These are phyloP conservation scores for Elephas maximus DNA, from an alignment of 2,113 vertebrate species.

Conservation along the genomic window DNA sequence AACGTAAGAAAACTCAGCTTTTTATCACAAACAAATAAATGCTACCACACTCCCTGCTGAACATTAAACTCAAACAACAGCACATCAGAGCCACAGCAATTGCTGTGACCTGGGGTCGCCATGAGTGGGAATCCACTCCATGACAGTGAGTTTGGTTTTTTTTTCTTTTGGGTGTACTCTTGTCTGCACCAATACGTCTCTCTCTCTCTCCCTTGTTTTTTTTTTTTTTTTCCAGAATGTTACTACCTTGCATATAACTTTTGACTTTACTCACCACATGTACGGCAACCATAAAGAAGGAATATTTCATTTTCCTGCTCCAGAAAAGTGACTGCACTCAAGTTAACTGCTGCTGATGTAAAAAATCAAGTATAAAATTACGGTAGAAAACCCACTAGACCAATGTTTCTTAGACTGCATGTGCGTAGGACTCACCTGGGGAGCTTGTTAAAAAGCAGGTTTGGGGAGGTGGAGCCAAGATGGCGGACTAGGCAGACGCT, in stretches of 20 bases:
- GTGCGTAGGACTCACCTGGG: not conserved
- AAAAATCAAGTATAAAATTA: not conserved
- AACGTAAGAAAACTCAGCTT: not conserved
- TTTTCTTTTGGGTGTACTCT: not conserved
- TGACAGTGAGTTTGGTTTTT: no score
- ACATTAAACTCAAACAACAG: not conserved
- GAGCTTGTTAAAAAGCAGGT: not conserved
- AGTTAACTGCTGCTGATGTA: not conserved
- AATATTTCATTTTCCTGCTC: not conserved
- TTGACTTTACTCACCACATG: not conserved
- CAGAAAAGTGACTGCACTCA: not conserved
- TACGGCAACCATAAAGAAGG: not conserved
- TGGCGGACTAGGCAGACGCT: no score
- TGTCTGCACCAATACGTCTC: not conserved
- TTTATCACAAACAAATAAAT: slow-evolving; percentile 12
- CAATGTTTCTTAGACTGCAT: not conserved
- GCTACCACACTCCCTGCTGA: not conserved
- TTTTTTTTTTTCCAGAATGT: not conserved
- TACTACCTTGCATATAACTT: not conserved
- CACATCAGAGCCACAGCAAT: not conserved
- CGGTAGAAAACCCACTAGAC: not conserved
- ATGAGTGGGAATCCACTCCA: no score
- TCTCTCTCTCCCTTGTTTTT: no score
- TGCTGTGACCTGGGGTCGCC: not conserved
- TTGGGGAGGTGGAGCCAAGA: not conserved